Base-by-base conservation (phyloP, 1,140 invertebrate genomes). In the Eumeta japonica region DNA sequence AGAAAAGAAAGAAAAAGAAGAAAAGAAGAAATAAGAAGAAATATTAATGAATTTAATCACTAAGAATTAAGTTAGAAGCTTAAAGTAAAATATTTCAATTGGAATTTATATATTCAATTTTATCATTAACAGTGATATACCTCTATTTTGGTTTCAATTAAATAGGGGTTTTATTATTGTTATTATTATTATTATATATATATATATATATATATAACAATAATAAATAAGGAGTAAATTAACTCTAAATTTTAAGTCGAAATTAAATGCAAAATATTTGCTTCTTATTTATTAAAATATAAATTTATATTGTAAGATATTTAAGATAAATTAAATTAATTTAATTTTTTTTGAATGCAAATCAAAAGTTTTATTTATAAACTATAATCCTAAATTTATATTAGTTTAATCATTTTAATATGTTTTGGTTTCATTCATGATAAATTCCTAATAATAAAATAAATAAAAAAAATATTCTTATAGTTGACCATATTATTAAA, bases 371-470 rank as follows among this genome's bases (percentile, higher is more conserved):
- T 79, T 80, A 55, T 39, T 72, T 77, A 29, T 59, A 81, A 81
- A 58, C 74, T 81, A 80, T 68, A 72, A 75, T 74, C 72, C 76
- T 77, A 76, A 39, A 24, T 24, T 10, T 30, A 30, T 11, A 18
- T 49, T 45, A 62, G 48, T 66, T 63, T 36, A 59, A 64, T 80
- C 79, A 82, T 44, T 80, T 75, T 63, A 81, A 44, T 52, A 79
- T 75, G 37, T 79, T 81, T 77, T 82, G 75, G 43, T 77, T 76
- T 81, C 79, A 83, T 79, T 83, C 81, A 66, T 79, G 68, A 33
- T 74, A 77, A 43, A 83, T 27, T 3, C 81, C 79, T 43, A 77
- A 45, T 48, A 80, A 46, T 68, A 81, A 57, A 64, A 81, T 76
- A 43, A 76, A 11, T 50, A 81, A 61, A 73, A 83, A 79, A 50